A percentile compares a stretch with the other conserved stretches of the same genome.
These are phyloP conservation scores for Acinonyx jubatus DNA, from an alignment of 2,113 vertebrate genomes.

Conservation along the genomic window DNA sequence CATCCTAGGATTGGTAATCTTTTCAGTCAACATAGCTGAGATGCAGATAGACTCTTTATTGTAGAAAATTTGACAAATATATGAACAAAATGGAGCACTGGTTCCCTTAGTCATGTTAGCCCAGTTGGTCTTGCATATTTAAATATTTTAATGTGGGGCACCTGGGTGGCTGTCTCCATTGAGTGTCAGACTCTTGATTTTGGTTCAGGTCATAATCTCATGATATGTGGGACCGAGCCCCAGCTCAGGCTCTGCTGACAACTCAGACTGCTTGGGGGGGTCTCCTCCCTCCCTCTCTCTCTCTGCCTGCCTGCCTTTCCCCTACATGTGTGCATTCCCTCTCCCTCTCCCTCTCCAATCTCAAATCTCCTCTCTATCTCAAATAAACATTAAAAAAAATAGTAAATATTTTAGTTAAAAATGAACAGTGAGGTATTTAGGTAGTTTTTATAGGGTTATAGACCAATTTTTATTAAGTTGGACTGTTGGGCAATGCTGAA, in stretches of 20 bases:
- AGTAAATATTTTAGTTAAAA: slow-evolving; percentile 7
- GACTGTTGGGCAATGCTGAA: not conserved
- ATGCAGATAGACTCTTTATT: not conserved
- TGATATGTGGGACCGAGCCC: too few relatives aligned
- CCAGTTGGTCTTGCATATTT: not conserved
- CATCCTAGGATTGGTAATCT: not conserved
- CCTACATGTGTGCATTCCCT: too few relatives aligned
- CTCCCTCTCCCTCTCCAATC: too few relatives aligned
- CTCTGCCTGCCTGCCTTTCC: too few relatives aligned
- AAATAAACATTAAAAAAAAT: too few relatives aligned
- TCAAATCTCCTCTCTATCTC: too few relatives aligned
- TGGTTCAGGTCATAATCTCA: too few relatives aligned
- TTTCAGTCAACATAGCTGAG: not conserved
- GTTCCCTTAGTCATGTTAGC: not conserved
- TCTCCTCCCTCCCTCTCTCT: too few relatives aligned
- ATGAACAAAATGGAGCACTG: not conserved
- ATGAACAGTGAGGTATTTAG: not conserved
- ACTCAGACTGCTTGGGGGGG: too few relatives aligned
- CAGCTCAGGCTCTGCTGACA: too few relatives aligned
- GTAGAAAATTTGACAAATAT: not conserved
- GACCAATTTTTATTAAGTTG: not conserved
- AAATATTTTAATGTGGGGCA: not conserved
- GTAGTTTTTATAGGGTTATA: not conserved
- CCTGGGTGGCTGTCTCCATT: too few relatives aligned
- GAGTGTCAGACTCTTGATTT: too few relatives aligned